A percentile compares a stretch with the other conserved stretches of the same genome.
phyloP scores from a whole-genome alignment of 2,113 vertebrate species.

The Hydrochoerus hydrochaeris region DNA sequence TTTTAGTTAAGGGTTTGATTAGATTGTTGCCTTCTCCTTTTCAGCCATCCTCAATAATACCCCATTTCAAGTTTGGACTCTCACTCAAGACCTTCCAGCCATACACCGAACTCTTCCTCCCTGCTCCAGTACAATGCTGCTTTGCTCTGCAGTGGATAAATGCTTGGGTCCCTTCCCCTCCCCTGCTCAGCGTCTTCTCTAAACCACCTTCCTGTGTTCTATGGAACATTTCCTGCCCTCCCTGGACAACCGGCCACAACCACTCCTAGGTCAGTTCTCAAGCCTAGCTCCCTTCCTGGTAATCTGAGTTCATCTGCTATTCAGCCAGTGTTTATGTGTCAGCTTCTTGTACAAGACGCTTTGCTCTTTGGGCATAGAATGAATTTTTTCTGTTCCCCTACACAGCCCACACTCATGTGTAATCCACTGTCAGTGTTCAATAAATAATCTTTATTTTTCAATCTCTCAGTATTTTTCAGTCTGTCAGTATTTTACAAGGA shows the following conservation, averaged over 20 bases:
- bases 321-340: not conserved
- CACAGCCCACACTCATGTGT: not conserved
- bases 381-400: not conserved
- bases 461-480: not conserved
- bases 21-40: not conserved
- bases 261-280: not conserved
- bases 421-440: not conserved
- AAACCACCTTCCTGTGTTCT: not conserved
- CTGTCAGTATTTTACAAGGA: constrained; percentile 16
- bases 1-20: constrained; percentile 47
- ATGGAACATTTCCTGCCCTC: no score
- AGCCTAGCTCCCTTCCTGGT: not conserved
- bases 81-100: not conserved
- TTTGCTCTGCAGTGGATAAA: not conserved
- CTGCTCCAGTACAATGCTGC: not conserved
- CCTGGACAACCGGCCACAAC: not conserved
- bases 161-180: not conserved
- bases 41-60: not conserved
- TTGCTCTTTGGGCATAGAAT: not conserved
- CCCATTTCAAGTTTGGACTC: not conserved
- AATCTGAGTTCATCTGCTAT: not conserved
- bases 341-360: not conserved
- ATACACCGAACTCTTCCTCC: not conserved
- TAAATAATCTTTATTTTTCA: constrained; percentile 51
- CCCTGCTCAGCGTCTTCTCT: not conserved